Evolutionary conservation across 2,797 vertebrate species (phyloP), one percentile per base, ranked within the genome.

Genomic region (Pangasius macronema): DNA sequence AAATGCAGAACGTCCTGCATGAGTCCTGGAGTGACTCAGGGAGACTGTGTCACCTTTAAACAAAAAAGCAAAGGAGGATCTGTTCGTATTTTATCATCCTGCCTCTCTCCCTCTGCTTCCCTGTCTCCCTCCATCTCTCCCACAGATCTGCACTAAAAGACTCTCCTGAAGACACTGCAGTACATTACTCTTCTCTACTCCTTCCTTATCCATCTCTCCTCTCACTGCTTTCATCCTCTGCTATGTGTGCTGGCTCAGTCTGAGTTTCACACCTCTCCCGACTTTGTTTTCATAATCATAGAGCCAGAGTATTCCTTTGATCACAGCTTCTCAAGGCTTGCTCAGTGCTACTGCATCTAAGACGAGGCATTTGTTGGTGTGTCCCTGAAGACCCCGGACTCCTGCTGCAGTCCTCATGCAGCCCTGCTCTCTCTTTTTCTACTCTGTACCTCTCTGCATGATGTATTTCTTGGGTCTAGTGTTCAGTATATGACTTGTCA

Each of bases 211-310:
- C 53, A 42, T 82, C 80, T 81, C 81, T 72, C 75, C 68, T 87
- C 83, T 84, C 70, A 79, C 42, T n/a, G 73, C 81, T 89, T 90
- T 89, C 73, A 87, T 89, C 86, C 84, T 49, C 39, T 81, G 53
- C 57, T 46, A 33, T 70, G 83, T 82, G 81, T 22, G 24, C 67
- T 59, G 67, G 18, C 68, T 79, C 27, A 87, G 84, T 63, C 72
- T 63, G 16, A 67, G 85, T 61, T 83, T 68, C 46, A 83, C 63
- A 83, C 82, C 81, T 83, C 82, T 51, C 80, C 85, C 85, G 81
- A 73, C 85, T 91, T 85, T 89, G 89, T 88, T 86, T 89, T 83
- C 68, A 81, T 89, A 87, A 90, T 87, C 84, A 90, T 85, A 90
- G 65, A 81, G n/a, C 88, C 73, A 68, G 61, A 80, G 68, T 80